phyloP scores from a whole-genome alignment of 2,113 vertebrate genomes.

The Eurypyga helias region DNA sequence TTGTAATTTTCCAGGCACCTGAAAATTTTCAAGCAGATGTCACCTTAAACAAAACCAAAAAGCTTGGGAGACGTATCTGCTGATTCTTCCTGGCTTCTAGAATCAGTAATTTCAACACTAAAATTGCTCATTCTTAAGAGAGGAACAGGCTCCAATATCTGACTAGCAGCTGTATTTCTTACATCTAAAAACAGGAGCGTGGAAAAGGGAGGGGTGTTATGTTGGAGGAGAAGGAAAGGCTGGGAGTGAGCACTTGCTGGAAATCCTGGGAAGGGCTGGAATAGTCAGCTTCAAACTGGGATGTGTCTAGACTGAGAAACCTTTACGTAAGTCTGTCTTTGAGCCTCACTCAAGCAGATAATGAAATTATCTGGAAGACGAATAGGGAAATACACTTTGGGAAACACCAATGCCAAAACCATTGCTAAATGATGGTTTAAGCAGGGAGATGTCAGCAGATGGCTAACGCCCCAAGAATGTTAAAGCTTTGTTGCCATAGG shows the following conservation, averaged over 20 bases:
- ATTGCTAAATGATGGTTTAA: neutral
- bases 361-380: neutral
- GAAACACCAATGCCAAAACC: neutral
- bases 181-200: neutral
- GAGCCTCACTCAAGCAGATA: neutral
- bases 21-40: slow-evolving; percentile 52
- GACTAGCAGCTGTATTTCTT: neutral
- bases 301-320: neutral
- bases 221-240: neutral
- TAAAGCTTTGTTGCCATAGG: neutral
- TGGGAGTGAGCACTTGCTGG: neutral
- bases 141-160: neutral
- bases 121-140: neutral
- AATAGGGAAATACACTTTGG: neutral
- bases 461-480: neutral
- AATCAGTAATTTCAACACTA: neutral
- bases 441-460: neutral
- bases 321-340: neutral
- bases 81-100: neutral
- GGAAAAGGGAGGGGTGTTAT: neutral
- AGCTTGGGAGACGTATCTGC: neutral
- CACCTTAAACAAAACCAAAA: slow-evolving; percentile 26
- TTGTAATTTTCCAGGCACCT: slow-evolving; percentile 40
- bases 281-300: neutral
- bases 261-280: neutral